These are phyloP conservation scores for Notoglanidium macrostoma DNA, from an alignment of 2,797 vertebrate species.

Conservation along the genomic window DNA sequence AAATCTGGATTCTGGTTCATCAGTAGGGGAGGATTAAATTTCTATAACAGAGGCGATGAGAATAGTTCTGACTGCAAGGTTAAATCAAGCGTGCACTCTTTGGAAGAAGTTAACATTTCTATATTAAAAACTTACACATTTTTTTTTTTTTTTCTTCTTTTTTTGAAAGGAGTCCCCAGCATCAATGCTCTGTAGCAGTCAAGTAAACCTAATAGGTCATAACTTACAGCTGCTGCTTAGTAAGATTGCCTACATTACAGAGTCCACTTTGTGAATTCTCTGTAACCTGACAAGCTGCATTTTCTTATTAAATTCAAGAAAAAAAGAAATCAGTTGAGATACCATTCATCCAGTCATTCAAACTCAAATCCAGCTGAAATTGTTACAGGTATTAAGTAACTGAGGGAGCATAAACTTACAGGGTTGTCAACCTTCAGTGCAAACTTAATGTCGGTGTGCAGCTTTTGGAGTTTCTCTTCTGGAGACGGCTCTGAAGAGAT, in stretches of 20 bases:
- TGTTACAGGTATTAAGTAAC: neutral
- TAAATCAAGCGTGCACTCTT: neutral
- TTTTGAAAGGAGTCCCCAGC: neutral
- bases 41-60: neutral
- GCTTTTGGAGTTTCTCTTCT: conserved; percentile 92
- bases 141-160: neutral
- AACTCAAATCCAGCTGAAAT: neutral
- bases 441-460: conserved; percentile 96
- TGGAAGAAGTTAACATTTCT: neutral
- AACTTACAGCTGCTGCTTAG: neutral
- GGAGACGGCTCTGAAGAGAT: conserved; percentile 82
- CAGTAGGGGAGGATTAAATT: neutral
- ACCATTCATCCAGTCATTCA: neutral
- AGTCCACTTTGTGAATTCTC: neutral
- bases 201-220: neutral
- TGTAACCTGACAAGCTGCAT: neutral
- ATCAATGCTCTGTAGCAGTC: neutral
- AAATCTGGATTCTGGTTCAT: neutral
- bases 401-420: conserved; percentile 73
- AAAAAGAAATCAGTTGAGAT: neutral
- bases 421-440: conserved; percentile 98
- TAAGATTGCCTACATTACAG: neutral
- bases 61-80: neutral
- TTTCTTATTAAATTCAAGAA: neutral
- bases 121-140: neutral